A percentile compares a stretch with the other conserved stretches of the same genome.
Conservation (phyloP, 1,140 invertebrate genomes). For the Trichoplusia ni region DNA sequence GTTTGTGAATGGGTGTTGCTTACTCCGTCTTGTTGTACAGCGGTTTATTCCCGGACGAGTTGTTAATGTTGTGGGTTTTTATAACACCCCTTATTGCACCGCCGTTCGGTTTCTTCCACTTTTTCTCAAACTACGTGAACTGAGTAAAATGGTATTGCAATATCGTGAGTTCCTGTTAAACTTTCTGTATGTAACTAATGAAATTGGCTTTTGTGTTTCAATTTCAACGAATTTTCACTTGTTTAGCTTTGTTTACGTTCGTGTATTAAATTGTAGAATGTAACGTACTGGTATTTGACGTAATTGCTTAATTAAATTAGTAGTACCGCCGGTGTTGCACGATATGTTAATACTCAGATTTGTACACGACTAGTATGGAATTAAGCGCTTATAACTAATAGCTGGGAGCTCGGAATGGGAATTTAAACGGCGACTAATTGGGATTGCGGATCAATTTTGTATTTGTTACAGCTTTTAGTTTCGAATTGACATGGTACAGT, state of each 20-base stretch:
- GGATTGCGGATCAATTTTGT: slow-evolving; percentile 1
- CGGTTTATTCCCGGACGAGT: slow-evolving; percentile 31
- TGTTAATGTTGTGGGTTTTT: slow-evolving; percentile 40
- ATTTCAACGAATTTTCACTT: slow-evolving; percentile 10
- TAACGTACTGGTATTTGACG: not conserved
- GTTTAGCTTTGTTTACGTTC: slow-evolving; percentile 11
- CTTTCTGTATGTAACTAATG: slow-evolving; percentile 25
- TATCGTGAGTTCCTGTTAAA: slow-evolving; percentile 12
- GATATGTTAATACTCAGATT: slow-evolving; percentile 8
- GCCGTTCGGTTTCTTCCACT: slow-evolving; percentile 5
- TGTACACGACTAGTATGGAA: not conserved
- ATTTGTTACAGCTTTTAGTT: slow-evolving; percentile 37
- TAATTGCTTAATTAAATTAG: slow-evolving; percentile 19
- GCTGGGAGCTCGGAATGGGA: slow-evolving; percentile 3
- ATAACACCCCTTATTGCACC: slow-evolving; percentile 11
- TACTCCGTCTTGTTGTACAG: slow-evolving; percentile 13
- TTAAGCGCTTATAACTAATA: slow-evolving; percentile 13
- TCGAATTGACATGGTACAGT: not conserved
- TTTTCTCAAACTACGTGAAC: slow-evolving; percentile 4
- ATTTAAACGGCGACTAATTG: slow-evolving; percentile 8
- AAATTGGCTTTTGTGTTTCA: slow-evolving; percentile 22
- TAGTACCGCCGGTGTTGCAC: not conserved
- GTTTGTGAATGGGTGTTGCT: slow-evolving; percentile 29
- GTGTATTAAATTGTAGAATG: slow-evolving; percentile 3
- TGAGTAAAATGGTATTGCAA: not conserved